Base-by-base conservation (phyloP, 2,888 invertebrate genomes). In the Unio pictorum region DNA sequence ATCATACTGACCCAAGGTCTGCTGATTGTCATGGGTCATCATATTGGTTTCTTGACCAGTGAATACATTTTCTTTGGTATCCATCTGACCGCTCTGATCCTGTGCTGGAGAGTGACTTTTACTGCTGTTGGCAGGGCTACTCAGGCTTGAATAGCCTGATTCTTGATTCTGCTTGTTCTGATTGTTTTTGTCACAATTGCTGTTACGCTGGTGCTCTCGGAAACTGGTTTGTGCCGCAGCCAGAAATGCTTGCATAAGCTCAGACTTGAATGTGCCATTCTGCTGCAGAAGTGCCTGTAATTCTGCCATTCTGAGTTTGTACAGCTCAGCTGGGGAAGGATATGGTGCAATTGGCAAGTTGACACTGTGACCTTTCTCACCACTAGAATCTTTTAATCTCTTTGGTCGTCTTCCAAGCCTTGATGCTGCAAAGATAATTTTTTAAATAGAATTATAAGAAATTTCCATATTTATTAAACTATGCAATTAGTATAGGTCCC, bases 361-460 rank as follows among this genome's bases (percentile, higher is more conserved):
- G 30, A 79, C 76, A 34, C 82, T 83, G 45, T 76, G 66, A 45
- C 72, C 61, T 64, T 78, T 80, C 67, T 84, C 84, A 30, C 82
- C 82, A 67, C 81, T 78, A 1, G 85, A 81, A 68, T 89, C 89
- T 80, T 89, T 90, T 74, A 89, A 78, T 55, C 89, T 81, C 72
- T 90, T 90, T 58, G 89, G 89, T 61, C 90, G 72, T 61, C 89
- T 80, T n/a, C 89, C 90, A 34, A 90, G 82, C 68, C 90, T 80
- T 34, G 90, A 90, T n/a, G 90, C 90, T 89, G 81, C 58, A 83
- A 80, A 45, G 45, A 15, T 7, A 34, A 30, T 3, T 4, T 30
- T 30, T 30, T 30, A 4, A 4, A 4, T 30, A 4, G 11, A 45
- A 45, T 45, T 11, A 3, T 15, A 15, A 45, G 3, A 45, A 45